Evolutionary conservation across 2,113 vertebrate species (phyloP), one percentile per base, ranked within the genome.

Genomic region (Myotis yumanensis): DNA sequence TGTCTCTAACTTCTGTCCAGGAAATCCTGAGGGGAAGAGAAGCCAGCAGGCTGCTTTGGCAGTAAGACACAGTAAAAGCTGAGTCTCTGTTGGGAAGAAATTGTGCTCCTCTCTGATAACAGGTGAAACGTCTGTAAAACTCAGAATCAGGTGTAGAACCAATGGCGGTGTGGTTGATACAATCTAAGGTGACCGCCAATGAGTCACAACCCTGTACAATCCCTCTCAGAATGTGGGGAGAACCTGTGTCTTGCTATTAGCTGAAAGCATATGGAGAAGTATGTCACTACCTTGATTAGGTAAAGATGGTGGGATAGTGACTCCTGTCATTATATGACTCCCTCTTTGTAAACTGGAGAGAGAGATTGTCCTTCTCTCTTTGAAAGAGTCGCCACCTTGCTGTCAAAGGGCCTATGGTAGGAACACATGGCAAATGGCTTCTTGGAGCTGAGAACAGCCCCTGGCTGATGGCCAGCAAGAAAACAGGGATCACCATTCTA

Each of bases 21-120:
- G 28, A 95, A 96, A 89, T 77, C 46, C 46, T 91, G 54, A 89
- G 43, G 43, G 30, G 79, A 48, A 54, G 64, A 86, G 80, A 79
- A 20, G 35, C n/a, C 30, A 86, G 18, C 18, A 59, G 69, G 30
- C 62, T 40, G 0, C 40, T 79, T 68, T 30, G 43, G 7, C 43
- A 23, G 16, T 9, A 68, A 54, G 18, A 59, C 11, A 90, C 23
- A 30, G 40, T 89, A 72, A 72, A 73, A 93, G 18, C 18, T 35
- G 69, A 86, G n/a, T 68, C 30, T 46, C 25, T 32, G 16, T 48
- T 86, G 46, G 51, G 40, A 86, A 88, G 57, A 86, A 84, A 84
- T 1, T 86, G 16, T 59, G 59, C 3, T 68, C 23, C 43, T 40
- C 62, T 82, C 16, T 52, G 4, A 52, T 30, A 57, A 5, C 0